Conservation (phyloP, 2,113 vertebrate genomes). For the Probosciger aterrimus region DNA sequence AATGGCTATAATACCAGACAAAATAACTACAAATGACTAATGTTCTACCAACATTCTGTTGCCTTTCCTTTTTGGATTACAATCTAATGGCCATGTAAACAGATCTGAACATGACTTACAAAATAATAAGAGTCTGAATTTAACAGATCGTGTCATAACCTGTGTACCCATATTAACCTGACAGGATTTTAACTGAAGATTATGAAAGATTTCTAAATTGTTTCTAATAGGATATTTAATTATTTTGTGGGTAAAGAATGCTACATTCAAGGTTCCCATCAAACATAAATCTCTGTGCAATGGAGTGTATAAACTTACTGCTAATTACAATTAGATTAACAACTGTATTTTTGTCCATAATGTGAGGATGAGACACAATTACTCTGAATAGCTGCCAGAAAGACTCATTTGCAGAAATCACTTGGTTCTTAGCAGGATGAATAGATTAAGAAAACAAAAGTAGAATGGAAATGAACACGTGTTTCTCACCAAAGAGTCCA, state of each 20-base stretch:
- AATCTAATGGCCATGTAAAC: neutral
- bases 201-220: slow-evolving; percentile 8
- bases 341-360: slow-evolving; percentile 29
- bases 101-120: neutral
- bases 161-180: neutral
- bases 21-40: neutral
- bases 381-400: slow-evolving; percentile 9
- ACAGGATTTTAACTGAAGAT: neutral
- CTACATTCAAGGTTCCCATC: slow-evolving; percentile 8
- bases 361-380: slow-evolving; percentile 6
- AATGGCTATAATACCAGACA: neutral
- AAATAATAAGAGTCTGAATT: neutral
- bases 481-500: slow-evolving; percentile 93
- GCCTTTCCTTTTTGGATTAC: neutral
- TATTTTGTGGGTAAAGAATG: slow-evolving; percentile 35
- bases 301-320: slow-evolving; percentile 53
- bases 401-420: slow-evolving; percentile 40
- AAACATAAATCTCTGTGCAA: slow-evolving; percentile 54
- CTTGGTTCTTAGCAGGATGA: slow-evolving; percentile 19
- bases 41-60: neutral
- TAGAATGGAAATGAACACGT: neutral
- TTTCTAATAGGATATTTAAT: slow-evolving; percentile 22
- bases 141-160: neutral
- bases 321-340: slow-evolving; percentile 63
- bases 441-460: neutral